phyloP scores from a whole-genome alignment of 1,140 invertebrate species.

The Parapsyche elsis region DNA sequence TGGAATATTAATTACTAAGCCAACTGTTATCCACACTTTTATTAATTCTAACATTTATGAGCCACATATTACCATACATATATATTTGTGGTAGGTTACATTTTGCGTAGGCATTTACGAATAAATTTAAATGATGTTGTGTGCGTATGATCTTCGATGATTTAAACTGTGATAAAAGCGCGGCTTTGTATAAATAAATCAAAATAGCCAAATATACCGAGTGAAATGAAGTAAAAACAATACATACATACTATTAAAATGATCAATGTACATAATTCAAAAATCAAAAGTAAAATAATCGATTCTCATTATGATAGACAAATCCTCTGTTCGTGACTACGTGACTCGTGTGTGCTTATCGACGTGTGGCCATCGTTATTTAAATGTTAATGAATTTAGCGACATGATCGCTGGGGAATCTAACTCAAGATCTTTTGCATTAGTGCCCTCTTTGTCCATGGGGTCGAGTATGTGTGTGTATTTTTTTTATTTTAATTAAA shows the following conservation, averaged over 20 bases:
- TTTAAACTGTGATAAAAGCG: too few relatives aligned
- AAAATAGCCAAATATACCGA: neutral
- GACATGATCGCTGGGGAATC: constrained; percentile 31
- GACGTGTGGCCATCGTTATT: constrained; percentile 10
- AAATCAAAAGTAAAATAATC: too few relatives aligned
- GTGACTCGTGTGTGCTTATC: constrained; percentile 8
- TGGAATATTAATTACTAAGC: constrained; percentile 36
- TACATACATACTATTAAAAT: too few relatives aligned
- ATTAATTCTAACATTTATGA: constrained; percentile 25
- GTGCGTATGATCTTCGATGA: too few relatives aligned
- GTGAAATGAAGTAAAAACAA: neutral
- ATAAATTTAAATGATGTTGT: too few relatives aligned
- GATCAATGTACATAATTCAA: neutral
- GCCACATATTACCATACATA: neutral
- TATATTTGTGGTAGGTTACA: neutral
- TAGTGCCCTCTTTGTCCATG: constrained; percentile 15
- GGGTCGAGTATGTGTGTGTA: constrained; percentile 11
- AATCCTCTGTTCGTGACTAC: neutral
- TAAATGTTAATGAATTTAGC: constrained; percentile 38
- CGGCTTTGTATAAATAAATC: too few relatives aligned
- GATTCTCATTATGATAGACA: neutral
- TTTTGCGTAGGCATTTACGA: too few relatives aligned
- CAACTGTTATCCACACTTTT: constrained; percentile 31
- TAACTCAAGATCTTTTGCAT: constrained; percentile 38
- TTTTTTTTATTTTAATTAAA: constrained; percentile 42